Conservation (phyloP, 2,797 vertebrate genomes). For the Diplodus puntazzo region DNA sequence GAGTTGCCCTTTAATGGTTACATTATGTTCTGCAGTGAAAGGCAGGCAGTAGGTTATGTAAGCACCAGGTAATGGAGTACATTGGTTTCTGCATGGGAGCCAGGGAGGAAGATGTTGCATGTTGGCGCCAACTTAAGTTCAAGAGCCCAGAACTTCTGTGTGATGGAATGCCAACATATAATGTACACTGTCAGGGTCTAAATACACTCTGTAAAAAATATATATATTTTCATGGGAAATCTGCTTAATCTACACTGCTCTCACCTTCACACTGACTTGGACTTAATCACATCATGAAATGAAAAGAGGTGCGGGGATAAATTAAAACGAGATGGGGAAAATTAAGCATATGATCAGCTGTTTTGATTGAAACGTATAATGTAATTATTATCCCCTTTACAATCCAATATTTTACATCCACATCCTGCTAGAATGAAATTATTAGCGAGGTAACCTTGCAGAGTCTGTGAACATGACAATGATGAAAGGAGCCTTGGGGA, state of each 20-base stretch:
- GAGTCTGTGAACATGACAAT: slow-evolving; percentile 43
- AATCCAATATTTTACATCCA: slow-evolving; percentile 28
- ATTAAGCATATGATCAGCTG: slow-evolving; percentile 42
- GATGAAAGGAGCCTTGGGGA: slow-evolving; percentile 42
- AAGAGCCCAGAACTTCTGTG: slow-evolving; percentile 13
- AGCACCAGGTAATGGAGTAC: background rate
- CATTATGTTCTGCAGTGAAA: slow-evolving; percentile 28
- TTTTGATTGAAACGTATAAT: slow-evolving; percentile 54
- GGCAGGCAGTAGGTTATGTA: slow-evolving; percentile 17
- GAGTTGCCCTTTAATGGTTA: background rate
- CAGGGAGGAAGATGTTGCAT: slow-evolving; percentile 6
- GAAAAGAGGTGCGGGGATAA: slow-evolving; percentile 49
- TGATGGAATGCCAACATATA: slow-evolving; percentile 38
- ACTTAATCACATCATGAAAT: slow-evolving; percentile 61
- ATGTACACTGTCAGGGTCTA: slow-evolving; percentile 30
- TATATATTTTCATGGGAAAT: slow-evolving; percentile 38
- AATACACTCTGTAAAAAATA: slow-evolving; percentile 47
- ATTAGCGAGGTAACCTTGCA: slow-evolving; percentile 54
- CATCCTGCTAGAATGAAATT: slow-evolving; percentile 51
- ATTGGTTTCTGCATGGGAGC: slow-evolving; percentile 10
- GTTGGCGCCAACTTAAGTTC: slow-evolving; percentile 19
- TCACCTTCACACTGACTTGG: slow-evolving; percentile 42
- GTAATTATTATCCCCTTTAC: slow-evolving; percentile 42
- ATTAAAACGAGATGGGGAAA: slow-evolving; percentile 37
- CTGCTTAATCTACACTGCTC: slow-evolving; percentile 38